A percentile compares a stretch with the other conserved stretches of the same genome.
Evolutionary conservation across 1,140 invertebrate species (phyloP).

Genomic region (Pectinophora gossypiella): DNA sequence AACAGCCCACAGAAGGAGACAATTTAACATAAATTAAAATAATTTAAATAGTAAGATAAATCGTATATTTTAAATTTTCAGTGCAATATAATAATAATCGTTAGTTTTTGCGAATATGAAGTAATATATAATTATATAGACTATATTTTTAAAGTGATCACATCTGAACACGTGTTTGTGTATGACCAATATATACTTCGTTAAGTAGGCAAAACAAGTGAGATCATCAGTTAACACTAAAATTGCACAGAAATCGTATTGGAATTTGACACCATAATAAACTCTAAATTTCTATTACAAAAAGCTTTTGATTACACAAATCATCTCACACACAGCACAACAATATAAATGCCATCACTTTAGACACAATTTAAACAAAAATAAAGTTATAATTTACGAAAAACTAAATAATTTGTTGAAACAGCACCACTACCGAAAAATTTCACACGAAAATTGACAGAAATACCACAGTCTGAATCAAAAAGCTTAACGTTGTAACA

Average conservation of each 20-base stretch:
- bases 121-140: too few relatives aligned
- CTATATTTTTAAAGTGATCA: too few relatives aligned
- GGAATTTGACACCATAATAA: not conserved
- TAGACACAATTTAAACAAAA: not conserved
- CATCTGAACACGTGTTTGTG: too few relatives aligned
- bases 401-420: slow-evolving; percentile 15
- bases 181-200: too few relatives aligned
- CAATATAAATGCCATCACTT: slow-evolving; percentile 13
- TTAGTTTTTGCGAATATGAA: too few relatives aligned
- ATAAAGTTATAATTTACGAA: slow-evolving; percentile 8
- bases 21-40: too few relatives aligned
- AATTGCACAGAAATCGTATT: not conserved
- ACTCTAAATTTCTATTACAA: not conserved
- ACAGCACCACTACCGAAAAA: slow-evolving; percentile 34
- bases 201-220: slow-evolving; percentile 5
- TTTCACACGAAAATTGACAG: slow-evolving; percentile 40
- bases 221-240: not conserved
- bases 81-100: too few relatives aligned
- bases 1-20: too few relatives aligned
- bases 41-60: too few relatives aligned
- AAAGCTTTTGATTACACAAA: not conserved
- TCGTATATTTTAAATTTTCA: too few relatives aligned
- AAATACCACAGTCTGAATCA: slow-evolving; percentile 17
- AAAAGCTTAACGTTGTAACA: slow-evolving; percentile 6
- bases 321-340: slow-evolving; percentile 33